Evolutionary conservation across 2,113 vertebrate species (phyloP), one percentile per base, ranked within the genome.

Genomic region (Cyprinodon brontotheroides): DNA sequence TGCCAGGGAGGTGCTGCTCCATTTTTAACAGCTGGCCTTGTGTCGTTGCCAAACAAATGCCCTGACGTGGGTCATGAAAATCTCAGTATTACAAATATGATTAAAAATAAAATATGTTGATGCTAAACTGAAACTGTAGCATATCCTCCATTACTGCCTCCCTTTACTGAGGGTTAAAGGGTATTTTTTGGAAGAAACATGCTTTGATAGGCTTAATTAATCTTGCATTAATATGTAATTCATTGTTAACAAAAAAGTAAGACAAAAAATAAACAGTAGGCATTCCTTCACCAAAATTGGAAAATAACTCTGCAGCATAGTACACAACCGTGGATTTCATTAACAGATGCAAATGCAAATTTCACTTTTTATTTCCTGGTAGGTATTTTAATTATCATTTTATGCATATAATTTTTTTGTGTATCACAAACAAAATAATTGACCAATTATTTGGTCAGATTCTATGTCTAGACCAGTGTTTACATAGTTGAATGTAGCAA

Each of bases 1-100:
- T 61, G 61, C 57, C 37, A n/a, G 38, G 12, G 68, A 75, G 73
- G 73, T 61, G 43, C 29, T 17, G 77, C 70, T 76, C 87, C 82
- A 80, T 79, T 90, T 90, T 80, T 86, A 91, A 86, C 72, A 40
- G 68, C 72, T 83, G 65, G 63, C 59, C 72, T 75, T 84, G 83
- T 79, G 68, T 53, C 22, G 0, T 59, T 79, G 79, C 88, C 90
- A 91, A 74, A 79, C 60, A 72, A 78, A 78, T 65, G 29, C 22
- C 43, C 67, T 75, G 71, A 82, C 68, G 78, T 60, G 45, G 76
- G 65, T 50, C 72, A 66, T 0, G 11, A 11, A 74, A 78, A 79
- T 87, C 82, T 80, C 43, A 62, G 37, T 69, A 41, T 68, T 65
- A 29, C 57, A 11, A n/a, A 11, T 5, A 65, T 59, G 36, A 29